A percentile compares a stretch with the other conserved stretches of the same genome.
Evolutionary conservation across 2,113 vertebrate species (phyloP).

Genomic region (Dasyornis broadbenti): DNA sequence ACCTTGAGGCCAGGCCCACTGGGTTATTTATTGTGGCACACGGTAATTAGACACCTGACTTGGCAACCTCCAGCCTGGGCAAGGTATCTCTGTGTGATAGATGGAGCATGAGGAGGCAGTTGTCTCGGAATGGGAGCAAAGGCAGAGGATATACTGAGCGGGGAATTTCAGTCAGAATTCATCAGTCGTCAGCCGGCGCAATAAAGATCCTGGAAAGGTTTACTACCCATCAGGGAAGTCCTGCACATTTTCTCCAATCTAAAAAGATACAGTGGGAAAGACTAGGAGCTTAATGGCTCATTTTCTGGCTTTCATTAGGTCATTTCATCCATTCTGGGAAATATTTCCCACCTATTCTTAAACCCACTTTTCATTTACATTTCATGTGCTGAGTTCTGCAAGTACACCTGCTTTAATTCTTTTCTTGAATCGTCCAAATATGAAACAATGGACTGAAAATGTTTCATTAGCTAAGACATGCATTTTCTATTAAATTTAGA

Average conservation of each 20-base stretch:
- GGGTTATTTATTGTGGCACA: neutral
- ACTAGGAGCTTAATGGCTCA: neutral
- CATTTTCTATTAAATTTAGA: neutral
- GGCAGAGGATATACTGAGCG: neutral
- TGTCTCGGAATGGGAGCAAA: neutral
- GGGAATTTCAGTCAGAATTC: constrained; percentile 2
- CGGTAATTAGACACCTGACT: neutral
- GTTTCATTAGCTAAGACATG: neutral
- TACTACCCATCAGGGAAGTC: neutral
- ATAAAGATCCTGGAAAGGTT: neutral
- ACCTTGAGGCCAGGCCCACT: neutral
- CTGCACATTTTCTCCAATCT: neutral
- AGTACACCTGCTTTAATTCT: neutral
- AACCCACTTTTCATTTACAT: neutral
- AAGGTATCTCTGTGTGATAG: fast-evolving
- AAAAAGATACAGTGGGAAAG: neutral
- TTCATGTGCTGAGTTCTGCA: neutral
- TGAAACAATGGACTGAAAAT: neutral
- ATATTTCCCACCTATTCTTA: neutral
- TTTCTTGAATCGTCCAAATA: neutral
- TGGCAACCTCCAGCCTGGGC: neutral
- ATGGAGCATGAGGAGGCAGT: neutral
- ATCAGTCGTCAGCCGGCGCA: neutral
- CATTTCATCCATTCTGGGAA: neutral
- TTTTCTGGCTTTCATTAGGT: neutral